These are phyloP conservation scores for Heteromormyrus szaboi DNA, from an alignment of 2,797 vertebrate genomes.

Conservation along the genomic window DNA sequence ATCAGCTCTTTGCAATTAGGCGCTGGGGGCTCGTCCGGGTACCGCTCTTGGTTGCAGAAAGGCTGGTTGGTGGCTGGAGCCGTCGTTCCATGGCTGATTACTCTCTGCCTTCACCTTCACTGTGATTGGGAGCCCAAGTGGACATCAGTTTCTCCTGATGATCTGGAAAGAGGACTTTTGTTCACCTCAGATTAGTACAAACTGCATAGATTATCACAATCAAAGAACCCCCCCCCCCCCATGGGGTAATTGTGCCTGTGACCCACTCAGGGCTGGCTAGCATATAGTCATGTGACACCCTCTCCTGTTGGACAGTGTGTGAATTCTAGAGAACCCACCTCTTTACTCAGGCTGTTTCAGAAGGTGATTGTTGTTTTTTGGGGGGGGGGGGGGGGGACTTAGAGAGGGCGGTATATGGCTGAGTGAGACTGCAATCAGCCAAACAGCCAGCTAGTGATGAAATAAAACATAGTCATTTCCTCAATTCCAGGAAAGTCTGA, in stretches of 20 bases:
- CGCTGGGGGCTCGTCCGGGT: background rate
- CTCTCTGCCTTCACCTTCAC: background rate
- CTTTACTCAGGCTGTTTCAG: background rate
- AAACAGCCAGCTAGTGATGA: background rate
- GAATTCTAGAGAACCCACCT: background rate
- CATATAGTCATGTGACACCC: background rate
- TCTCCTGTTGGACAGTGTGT: background rate
- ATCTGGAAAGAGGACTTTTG: background rate
- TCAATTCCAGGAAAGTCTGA: background rate
- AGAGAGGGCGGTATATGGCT: background rate
- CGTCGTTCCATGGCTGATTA: background rate
- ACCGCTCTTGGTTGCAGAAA: background rate
- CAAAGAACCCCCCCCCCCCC: background rate
- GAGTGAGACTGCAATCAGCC: background rate
- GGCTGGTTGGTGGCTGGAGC: background rate
- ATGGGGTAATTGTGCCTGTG: background rate
- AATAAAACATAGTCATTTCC: background rate
- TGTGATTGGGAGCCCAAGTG: background rate
- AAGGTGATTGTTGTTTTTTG: background rate
- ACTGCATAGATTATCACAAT: background rate
- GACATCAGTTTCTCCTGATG: background rate
- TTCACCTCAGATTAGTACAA: background rate
- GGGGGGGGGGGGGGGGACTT: background rate
- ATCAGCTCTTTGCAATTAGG: background rate
- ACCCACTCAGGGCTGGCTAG: background rate